Percentiles rank a stretch among this genome's conserved stretches.
Evolutionary conservation across 2,888 invertebrate genomes (phyloP).

Genomic region (Aleiodes testaceus): DNA sequence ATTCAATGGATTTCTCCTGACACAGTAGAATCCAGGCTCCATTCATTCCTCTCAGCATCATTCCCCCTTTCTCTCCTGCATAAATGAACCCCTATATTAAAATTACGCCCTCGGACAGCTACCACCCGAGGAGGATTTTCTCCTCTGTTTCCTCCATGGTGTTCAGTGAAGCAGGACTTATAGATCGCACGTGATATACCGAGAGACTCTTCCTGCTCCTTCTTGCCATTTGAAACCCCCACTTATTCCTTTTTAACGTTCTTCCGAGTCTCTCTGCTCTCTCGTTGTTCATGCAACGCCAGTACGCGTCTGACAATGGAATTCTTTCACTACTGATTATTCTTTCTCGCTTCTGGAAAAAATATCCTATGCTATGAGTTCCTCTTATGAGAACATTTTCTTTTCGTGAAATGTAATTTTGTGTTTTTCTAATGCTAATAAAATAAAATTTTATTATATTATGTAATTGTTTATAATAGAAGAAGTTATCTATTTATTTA

Average conservation of each 20-base stretch:
- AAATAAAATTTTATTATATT: too few species aligned
- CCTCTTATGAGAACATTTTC: too few species aligned
- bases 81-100: constrained; percentile 54
- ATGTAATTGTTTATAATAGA: too few species aligned
- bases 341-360: neutral
- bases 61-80: constrained; percentile 12
- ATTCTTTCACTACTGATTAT: constrained; percentile 5
- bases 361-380: neutral
- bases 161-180: constrained; percentile 41
- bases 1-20: constrained; percentile 49
- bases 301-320: neutral
- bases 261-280: neutral
- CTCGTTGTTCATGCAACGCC: too few species aligned
- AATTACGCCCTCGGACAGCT: constrained; percentile 46
- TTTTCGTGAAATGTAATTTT: too few species aligned
- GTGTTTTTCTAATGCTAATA: too few species aligned
- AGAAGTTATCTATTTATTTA: neutral
- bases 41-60: constrained; percentile 33
- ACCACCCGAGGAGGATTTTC: constrained; percentile 30
- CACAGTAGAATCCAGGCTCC: constrained; percentile 55
- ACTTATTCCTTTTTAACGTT: neutral
- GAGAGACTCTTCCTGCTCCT: neutral
- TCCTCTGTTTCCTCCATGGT: neutral
- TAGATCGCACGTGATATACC: constrained; percentile 43
- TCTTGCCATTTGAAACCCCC: neutral